Evolutionary conservation across 2,113 vertebrate species (phyloP), one percentile per base, ranked within the genome.

Genomic region (Chiloscyllium plagiosum): DNA sequence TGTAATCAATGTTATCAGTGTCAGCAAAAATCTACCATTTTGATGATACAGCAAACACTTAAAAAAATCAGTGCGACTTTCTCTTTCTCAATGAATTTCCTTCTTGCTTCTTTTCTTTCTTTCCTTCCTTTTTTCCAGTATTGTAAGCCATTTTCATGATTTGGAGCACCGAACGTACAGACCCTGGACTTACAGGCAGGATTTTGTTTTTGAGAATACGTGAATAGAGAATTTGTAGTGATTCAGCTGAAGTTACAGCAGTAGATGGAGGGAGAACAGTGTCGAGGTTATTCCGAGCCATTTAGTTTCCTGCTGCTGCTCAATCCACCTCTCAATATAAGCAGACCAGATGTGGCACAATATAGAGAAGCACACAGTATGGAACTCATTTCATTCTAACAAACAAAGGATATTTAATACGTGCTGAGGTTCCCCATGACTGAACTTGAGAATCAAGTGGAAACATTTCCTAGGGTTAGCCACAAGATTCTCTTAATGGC

Each of bases 401-500:
- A 20, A 1, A 93, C 56, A 93, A 68, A 61, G 29, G 89, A 93
- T 70, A 42, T 52, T 95, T 95, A 76, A 72, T 52, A 72, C 4
- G 50, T 52, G 68, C 47, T 66, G 68, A 95, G 68, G 72, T 95
- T 95, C 94, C 72, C 26, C 37, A 42, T 95, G 69, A 95, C 29
- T 95, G 37, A 76, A 95, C 3, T 61, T 90, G 72, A 95, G 37
- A 72, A 95, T 72, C 94, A 76, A 72, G 69, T 76, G 69, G 68
- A 76, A 72, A 52, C 37, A 61, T 19, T 76, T 95, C 94, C 69
- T 72, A 95, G 42, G 94, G 13, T 72, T 76, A 95, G 42, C 42
- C 94, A 95, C 68, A 95, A 76, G 66, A 66, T 72, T 70, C 47
- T 95, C 94, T 72, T 95, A 93, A 95, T 50, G 94, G 94, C 69